Conservation (phyloP, 1,140 invertebrate species). For the Mamestra configurata region DNA sequence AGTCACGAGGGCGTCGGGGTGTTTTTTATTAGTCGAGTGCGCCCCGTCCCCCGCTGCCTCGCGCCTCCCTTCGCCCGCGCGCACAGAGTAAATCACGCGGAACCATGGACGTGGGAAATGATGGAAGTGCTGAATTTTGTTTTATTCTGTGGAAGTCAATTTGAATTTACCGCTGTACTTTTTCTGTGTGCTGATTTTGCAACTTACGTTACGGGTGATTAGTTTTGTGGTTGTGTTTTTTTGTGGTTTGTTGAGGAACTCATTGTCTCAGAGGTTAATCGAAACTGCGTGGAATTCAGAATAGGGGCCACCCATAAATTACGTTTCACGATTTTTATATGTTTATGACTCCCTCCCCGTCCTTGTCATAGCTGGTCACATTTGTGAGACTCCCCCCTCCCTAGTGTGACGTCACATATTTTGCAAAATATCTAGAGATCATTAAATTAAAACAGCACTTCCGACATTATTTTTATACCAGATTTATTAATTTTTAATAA, state of each 20-base stretch:
- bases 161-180: not conserved
- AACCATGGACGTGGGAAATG: constrained; percentile 57
- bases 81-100: constrained; percentile 79
- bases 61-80: constrained; percentile 60
- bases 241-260: not conserved
- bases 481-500: too few species aligned
- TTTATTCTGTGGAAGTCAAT: constrained; percentile 15
- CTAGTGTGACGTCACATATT: too few species aligned
- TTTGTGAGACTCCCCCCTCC: too few species aligned
- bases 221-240: not conserved
- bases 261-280: not conserved
- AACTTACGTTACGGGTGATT: not conserved
- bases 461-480: too few species aligned
- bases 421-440: too few species aligned
- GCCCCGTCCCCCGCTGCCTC: constrained; percentile 53
- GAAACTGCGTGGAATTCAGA: too few species aligned
- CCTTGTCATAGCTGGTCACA: too few species aligned
- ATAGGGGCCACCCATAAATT: too few species aligned
- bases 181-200: not conserved
- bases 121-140: constrained; percentile 54
- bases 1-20: constrained; percentile 86
- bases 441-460: too few species aligned
- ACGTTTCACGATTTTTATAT: too few species aligned
- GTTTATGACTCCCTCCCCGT: too few species aligned
- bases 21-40: constrained; percentile 87